These are phyloP conservation scores for Synanceia verrucosa DNA, from an alignment of 2,797 vertebrate genomes.

Conservation along the genomic window DNA sequence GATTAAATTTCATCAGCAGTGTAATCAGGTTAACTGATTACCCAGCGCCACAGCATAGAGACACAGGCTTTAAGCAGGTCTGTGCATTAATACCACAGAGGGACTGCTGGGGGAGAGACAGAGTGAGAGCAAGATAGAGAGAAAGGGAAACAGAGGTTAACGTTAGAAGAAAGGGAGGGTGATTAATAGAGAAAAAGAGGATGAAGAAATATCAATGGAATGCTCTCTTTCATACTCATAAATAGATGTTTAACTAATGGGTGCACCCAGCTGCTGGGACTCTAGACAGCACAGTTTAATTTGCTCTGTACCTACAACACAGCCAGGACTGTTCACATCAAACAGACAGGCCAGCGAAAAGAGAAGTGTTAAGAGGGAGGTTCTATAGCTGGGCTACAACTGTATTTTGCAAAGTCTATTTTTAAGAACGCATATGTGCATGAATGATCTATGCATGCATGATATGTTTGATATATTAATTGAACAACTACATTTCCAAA, in stretches of 20 bases:
- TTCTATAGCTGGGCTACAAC: not conserved
- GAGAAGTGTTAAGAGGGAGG: not conserved
- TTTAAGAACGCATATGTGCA: not conserved
- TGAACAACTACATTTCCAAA: not conserved
- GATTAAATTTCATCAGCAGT: slow-evolving; percentile 82
- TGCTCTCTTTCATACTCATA: slow-evolving; percentile 1
- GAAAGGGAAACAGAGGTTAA: not conserved
- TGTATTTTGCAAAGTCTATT: not conserved
- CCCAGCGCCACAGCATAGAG: slow-evolving; percentile 59
- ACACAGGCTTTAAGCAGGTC: slow-evolving; percentile 67
- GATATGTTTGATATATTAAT: not conserved
- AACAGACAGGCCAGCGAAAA: slow-evolving; percentile 13
- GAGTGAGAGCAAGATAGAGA: not conserved
- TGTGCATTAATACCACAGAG: slow-evolving; percentile 67
- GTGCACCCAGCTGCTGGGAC: slow-evolving; percentile 42
- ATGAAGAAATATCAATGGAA: not conserved
- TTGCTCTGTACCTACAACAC: slow-evolving; percentile 37
- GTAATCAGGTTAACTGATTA: slow-evolving; percentile 85
- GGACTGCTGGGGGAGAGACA: slow-evolving; percentile 8
- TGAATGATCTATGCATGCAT: not conserved
- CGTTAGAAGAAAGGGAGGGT: slow-evolving; percentile 10
- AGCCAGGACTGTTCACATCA: slow-evolving; percentile 53
- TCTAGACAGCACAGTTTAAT: slow-evolving; percentile 43
- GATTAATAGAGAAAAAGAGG: slow-evolving; percentile 14
- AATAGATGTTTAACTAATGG: slow-evolving; percentile 61